Evolutionary conservation across 2,113 vertebrate species (phyloP).

Genomic region (Baryphthengus martii): DNA sequence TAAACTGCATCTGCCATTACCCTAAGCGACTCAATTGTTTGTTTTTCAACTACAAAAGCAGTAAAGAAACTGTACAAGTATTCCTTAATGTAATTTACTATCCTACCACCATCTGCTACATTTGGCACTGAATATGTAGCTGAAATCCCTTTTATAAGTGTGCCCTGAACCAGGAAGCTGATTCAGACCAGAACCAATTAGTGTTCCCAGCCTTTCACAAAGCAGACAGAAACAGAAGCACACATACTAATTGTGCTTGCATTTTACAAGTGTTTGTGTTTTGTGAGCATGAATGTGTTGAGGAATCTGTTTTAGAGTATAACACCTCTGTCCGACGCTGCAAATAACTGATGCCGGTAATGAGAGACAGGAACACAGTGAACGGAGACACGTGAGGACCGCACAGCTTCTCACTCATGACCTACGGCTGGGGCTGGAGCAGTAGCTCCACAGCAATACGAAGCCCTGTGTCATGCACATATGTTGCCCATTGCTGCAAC

Average conservation of each 20-base stretch:
- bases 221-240: not conserved
- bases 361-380: not conserved
- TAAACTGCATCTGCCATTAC: conserved; percentile 51
- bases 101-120: conserved; percentile 60
- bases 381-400: fast-evolving
- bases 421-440: fast-evolving
- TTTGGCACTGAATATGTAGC: conserved; percentile 45
- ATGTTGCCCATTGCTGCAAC: not conserved
- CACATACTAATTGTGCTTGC: not conserved
- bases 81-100: conserved; percentile 64
- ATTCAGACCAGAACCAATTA: conserved; percentile 56
- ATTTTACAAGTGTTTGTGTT: not conserved
- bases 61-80: conserved; percentile 62
- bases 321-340: not conserved
- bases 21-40: conserved; percentile 51
- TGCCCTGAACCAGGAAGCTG: conserved; percentile 51
- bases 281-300: not conserved
- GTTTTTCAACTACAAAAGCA: conserved; percentile 52
- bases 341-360: not conserved
- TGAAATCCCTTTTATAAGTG: conserved; percentile 34
- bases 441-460: fast-evolving
- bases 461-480: not conserved
- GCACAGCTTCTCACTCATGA: fast-evolving
- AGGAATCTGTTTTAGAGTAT: not conserved
- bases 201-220: not conserved